A percentile compares a stretch with the other conserved stretches of the same genome.
These are phyloP conservation scores for Syngnathus scovelli DNA, from an alignment of 2,113 vertebrate species.

Conservation along the genomic window DNA sequence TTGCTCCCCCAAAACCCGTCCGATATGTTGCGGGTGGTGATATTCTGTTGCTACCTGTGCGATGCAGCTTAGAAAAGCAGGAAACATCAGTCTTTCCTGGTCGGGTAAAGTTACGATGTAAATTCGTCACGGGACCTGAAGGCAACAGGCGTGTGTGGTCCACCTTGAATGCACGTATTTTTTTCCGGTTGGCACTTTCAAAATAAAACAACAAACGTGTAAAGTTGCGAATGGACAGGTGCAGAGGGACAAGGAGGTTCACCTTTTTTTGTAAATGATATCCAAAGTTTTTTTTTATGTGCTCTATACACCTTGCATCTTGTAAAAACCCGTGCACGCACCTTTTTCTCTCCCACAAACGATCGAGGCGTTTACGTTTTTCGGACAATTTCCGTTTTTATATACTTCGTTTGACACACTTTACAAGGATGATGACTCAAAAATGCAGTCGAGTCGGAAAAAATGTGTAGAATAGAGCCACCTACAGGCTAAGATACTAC, in stretches of 20 bases:
- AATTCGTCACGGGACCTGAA: conserved; percentile 69
- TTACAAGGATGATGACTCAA: neutral
- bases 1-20: neutral
- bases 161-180: neutral
- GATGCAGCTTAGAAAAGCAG: conserved; percentile 34
- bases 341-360: neutral
- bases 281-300: neutral
- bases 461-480: neutral
- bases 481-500: neutral
- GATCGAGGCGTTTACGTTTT: neutral
- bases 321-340: neutral
- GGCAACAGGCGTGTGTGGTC: neutral
- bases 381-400: neutral
- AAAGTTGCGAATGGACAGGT: neutral
- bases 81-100: conserved; percentile 54
- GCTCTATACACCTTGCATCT: neutral
- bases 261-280: neutral
- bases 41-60: neutral
- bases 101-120: conserved; percentile 59
- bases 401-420: neutral
- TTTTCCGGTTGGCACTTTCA: conserved; percentile 31
- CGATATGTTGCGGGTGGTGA: neutral
- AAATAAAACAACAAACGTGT: conserved; percentile 10
- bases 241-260: neutral
- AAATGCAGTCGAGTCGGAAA: neutral